These are phyloP conservation scores for Labia minor DNA, from an alignment of 2,888 invertebrate genomes.

Conservation along the genomic window DNA sequence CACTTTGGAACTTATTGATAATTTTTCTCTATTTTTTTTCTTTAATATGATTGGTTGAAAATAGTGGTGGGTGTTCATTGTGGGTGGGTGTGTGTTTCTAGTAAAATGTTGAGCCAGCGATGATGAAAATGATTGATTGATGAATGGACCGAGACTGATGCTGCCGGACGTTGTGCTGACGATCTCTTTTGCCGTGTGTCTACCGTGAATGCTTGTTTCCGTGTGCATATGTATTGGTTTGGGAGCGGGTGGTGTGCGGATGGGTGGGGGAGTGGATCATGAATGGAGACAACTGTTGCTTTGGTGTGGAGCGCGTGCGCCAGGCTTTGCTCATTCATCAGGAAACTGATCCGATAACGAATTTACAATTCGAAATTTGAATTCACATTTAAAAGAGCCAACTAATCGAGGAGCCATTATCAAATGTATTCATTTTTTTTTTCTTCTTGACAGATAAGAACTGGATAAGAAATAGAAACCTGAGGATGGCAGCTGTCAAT, in stretches of 20 bases:
- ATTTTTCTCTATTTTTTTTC: too few relatives aligned
- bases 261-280: neutral
- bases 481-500: too few relatives aligned
- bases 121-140: neutral
- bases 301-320: neutral
- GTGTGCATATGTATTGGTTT: too few relatives aligned
- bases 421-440: neutral
- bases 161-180: neutral
- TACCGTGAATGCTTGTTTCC: too few relatives aligned
- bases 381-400: neutral
- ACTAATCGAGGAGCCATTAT: neutral
- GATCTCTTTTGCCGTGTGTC: too few relatives aligned
- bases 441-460: neutral
- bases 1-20: too few relatives aligned
- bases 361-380: neutral
- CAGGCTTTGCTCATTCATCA: neutral
- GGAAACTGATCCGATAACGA: constrained; percentile 13
- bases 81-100: too few relatives aligned
- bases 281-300: constrained; percentile 4
- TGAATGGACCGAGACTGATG: neutral
- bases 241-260: neutral
- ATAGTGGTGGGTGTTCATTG: too few relatives aligned
- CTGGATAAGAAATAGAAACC: too few relatives aligned
- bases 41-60: too few relatives aligned
- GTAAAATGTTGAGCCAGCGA: too few relatives aligned